Percentiles rank a stretch among this genome's conserved stretches.
phyloP scores from a whole-genome alignment of 2,888 invertebrate genomes.

The Nephrotoma guestfalica region DNA sequence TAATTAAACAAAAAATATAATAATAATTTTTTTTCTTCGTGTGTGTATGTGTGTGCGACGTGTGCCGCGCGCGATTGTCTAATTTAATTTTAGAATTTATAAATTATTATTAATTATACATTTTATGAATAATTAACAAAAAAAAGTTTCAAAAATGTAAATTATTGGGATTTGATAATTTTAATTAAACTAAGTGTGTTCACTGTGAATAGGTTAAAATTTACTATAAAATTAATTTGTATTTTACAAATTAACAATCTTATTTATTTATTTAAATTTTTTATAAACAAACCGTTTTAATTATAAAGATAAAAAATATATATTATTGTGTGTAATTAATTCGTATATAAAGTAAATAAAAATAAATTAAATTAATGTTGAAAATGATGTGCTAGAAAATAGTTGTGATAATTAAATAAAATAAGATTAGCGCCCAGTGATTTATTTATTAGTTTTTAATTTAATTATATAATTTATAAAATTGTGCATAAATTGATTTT shows the following conservation, averaged over 20 bases:
- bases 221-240: neutral
- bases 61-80: neutral
- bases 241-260: neutral
- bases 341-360: neutral
- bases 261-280: neutral
- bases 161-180: neutral
- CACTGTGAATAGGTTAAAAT: neutral
- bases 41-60: neutral
- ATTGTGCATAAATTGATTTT: neutral
- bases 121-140: neutral
- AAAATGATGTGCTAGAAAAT: neutral
- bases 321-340: neutral
- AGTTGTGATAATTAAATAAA: neutral
- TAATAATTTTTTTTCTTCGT: neutral
- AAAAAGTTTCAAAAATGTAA: neutral
- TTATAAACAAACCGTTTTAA: neutral
- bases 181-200: no score
- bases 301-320: neutral
- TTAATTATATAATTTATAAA: neutral
- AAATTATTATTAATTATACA: neutral
- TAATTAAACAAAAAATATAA: neutral
- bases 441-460: neutral
- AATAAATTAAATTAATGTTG: neutral
- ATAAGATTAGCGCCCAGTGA: neutral
- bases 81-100: neutral